Evolutionary conservation across 2,888 invertebrate species (phyloP).

Genomic region (Spicauda simplicius): DNA sequence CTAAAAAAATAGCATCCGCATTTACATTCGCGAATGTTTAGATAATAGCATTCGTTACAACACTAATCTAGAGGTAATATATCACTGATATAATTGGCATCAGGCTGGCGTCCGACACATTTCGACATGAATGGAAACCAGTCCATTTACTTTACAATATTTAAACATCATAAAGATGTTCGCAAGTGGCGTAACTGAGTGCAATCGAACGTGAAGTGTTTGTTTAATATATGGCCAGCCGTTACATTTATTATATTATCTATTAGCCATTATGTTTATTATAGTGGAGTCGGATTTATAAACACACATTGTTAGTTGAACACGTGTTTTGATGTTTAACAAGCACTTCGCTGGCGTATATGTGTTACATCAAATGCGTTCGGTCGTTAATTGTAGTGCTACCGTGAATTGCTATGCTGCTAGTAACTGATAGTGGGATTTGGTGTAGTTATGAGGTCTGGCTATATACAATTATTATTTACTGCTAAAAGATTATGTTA

Average conservation of each 20-base stretch:
- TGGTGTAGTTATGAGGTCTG: not conserved
- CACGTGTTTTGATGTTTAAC: slow-evolving; percentile 20
- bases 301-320: slow-evolving; percentile 27
- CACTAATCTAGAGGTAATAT: slow-evolving; percentile 25
- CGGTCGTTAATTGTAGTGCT: not conserved
- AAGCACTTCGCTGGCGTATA: not conserved
- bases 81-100: slow-evolving; percentile 14
- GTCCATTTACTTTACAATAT: slow-evolving; percentile 2
- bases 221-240: slow-evolving; percentile 27
- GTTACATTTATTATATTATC: slow-evolving; percentile 29
- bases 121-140: slow-evolving; percentile 5
- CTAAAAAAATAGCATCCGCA: no score
- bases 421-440: no score
- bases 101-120: not conserved
- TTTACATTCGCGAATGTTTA: no score
- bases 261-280: slow-evolving; percentile 31
- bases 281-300: slow-evolving; percentile 20
- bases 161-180: slow-evolving; percentile 20
- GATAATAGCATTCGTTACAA: no score
- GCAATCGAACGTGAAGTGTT: slow-evolving; percentile 18
- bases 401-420: not conserved
- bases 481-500: not conserved
- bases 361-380: not conserved
- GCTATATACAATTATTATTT: not conserved
- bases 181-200: slow-evolving; percentile 11